Evolutionary conservation across 2,888 invertebrate genomes (phyloP), one percentile per base, ranked within the genome.

Genomic region (Drosophila anceps): DNA sequence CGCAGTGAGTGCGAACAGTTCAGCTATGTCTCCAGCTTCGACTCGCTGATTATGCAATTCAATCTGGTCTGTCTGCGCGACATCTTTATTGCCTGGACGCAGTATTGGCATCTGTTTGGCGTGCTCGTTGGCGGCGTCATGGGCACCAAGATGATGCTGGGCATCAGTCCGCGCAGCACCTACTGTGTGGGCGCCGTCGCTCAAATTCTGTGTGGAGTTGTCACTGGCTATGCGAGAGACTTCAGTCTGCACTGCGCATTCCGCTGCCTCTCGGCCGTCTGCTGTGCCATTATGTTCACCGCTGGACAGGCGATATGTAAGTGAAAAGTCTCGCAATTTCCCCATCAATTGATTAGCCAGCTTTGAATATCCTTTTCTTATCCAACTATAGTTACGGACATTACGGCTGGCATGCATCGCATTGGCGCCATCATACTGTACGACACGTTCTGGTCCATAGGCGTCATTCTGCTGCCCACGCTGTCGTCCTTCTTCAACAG

Each of bases 371-470:
- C 12, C 0, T 13, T 44, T 0, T 0, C 18, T 4, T 8, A 15
- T 12, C 20, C 5, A 0, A 6, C 20, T 50, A 3, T 72, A 94
- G 93, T 93, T 85, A 78, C 88, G 57, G 93, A 93, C 60, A 93
- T 93, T 10, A 93, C 92, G 2, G 92, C 91, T 4, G 93, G 93
- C 18, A 91, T 89, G 35, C 91, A 92, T 70, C 91, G 93, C 59
- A 90, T 91, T 24, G 92, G 93, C 1, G 91, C 91, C 20, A 90
- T 92, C 13, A 93, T 93, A 31, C 90, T 93, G 18, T 94, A 93
- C 69, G 94, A 94, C 69, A 92, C 92, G 1, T 93, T 93, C 71
- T 94, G 94, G 94, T 93, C 93, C 8, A 73, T 94, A 57, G 94
- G 93, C 4, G 92, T 94, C 5, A 92, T 94, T 27, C 71, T 93